A percentile compares a stretch with the other conserved stretches of the same genome.
Evolutionary conservation across 1,140 invertebrate species (phyloP).

Genomic region (Brachionus koreanus): DNA sequence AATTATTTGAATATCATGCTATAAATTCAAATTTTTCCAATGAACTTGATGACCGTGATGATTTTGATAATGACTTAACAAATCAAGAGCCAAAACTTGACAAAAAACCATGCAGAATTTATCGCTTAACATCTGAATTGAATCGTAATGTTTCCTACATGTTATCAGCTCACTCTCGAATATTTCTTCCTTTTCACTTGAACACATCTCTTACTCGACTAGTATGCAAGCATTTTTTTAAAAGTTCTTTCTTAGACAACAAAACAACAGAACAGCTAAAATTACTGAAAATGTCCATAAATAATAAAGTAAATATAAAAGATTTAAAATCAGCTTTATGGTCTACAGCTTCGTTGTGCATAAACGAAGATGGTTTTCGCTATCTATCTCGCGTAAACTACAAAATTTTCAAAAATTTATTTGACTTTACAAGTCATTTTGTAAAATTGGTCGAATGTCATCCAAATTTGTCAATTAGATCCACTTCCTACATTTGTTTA

Average conservation of each 20-base stretch:
- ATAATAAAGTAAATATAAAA: not conserved
- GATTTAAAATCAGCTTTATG: constrained; percentile 9
- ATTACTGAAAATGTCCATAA: not conserved
- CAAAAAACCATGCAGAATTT: not conserved
- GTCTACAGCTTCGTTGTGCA: not conserved
- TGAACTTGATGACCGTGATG: not conserved
- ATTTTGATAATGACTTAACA: not conserved
- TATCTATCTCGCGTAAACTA: constrained; percentile 5
- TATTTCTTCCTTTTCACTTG: not conserved
- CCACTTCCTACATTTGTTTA: constrained; percentile 4
- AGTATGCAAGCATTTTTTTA: not conserved
- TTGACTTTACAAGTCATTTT: constrained; percentile 1
- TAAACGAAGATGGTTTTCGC: constrained; percentile 18
- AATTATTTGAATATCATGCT: constrained; percentile 12
- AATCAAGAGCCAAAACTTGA: not conserved
- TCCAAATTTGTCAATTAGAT: constrained; percentile 16
- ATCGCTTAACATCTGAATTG: not conserved
- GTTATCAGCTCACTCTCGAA: not conserved
- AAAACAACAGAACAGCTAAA: not conserved
- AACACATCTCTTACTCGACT: not conserved
- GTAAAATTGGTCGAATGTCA: constrained; percentile 8
- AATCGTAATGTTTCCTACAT: not conserved
- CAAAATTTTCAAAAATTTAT: constrained; percentile 29
- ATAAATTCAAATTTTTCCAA: not conserved
- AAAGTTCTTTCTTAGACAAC: not conserved